Percentiles rank a stretch among this genome's conserved stretches.
These are phyloP conservation scores for Spialia ferax DNA, from an alignment of 2,888 invertebrate genomes.

Conservation along the genomic window DNA sequence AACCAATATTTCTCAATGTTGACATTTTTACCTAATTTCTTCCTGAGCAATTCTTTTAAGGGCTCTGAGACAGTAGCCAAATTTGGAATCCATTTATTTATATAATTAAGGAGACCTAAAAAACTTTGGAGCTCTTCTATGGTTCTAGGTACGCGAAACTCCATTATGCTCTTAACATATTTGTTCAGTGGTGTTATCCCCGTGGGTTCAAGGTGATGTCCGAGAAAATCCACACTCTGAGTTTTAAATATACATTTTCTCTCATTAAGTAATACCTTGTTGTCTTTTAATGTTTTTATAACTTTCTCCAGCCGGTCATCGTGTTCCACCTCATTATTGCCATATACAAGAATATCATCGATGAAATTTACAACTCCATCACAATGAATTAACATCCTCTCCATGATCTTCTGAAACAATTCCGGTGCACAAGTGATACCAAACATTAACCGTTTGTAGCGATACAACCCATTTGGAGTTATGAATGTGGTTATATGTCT, in stretches of 20 bases:
- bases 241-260: neutral
- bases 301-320: neutral
- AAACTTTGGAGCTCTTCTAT: constrained; percentile 50
- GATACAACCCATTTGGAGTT: neutral
- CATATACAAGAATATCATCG: neutral
- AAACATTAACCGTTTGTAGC: neutral
- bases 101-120: constrained; percentile 48
- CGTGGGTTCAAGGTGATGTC: neutral
- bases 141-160: neutral
- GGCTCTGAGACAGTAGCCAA: constrained; percentile 46
- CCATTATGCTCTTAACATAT: neutral
- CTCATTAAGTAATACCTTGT: neutral
- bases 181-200: neutral
- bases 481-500: constrained; percentile 50
- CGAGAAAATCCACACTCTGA: neutral
- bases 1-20: neutral
- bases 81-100: constrained; percentile 48
- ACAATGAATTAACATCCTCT: neutral
- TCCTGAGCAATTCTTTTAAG: constrained; percentile 17
- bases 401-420: neutral
- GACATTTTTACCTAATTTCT: neutral
- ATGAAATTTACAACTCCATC: neutral
- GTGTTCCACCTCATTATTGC: neutral
- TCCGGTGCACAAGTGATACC: neutral
- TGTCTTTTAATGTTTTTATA: neutral